Base-by-base conservation (phyloP, 37 sponge, comb jelly and placozoan genomes). In the Petrosia ficiformis region DNA sequence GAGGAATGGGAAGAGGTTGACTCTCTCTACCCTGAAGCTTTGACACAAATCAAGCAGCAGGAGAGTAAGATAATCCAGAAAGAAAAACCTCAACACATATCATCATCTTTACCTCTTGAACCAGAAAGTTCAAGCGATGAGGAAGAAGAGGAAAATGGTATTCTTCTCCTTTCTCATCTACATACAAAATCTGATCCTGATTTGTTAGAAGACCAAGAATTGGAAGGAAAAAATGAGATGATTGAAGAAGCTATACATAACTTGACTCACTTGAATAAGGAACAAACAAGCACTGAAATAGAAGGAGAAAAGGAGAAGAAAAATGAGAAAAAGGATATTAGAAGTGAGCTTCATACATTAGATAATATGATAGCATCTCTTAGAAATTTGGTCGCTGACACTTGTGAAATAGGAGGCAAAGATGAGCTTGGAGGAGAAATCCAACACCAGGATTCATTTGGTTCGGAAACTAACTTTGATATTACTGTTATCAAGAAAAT, bases 291-390 rank as follows among this genome's bases (percentile, higher is more conserved):
- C 4, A 44, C 63, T n/a, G n/a, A n/a, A n/a, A n/a, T n/a, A n/a
- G n/a, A n/a, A 0, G 37, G 69, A 3, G 78, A 56, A n/a, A 67
- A 21, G 0, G 73, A 28, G 67, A 33, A 4, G 42, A 56, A 30
- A 44, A 29, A 28, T 33, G 77, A 60, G 44, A 61, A 4, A 0
- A 11, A 16, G 1, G 75, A 41, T 31, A 31, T 11, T 10, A 56
- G 57, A 24, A 48, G 67, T 33, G 48, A 78, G 24, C 59, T 81
- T 35, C 65, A 65, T 35, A 74, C 72, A 33, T 34, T 81, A 44
- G 82, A 81, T 39, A 52, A 2, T 32, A 48, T 81, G 39, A 67
- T 81, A 58, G 37, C 68, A 26, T 33, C 34, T 2, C 39, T 81
- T 10, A 35, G 40, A 21, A 52, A 61, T 5, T 28, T 81, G 37